Percentiles rank a stretch among this genome's conserved stretches.
Evolutionary conservation across 2,888 invertebrate species (phyloP).

Genomic region (Diloba caeruleocephala): DNA sequence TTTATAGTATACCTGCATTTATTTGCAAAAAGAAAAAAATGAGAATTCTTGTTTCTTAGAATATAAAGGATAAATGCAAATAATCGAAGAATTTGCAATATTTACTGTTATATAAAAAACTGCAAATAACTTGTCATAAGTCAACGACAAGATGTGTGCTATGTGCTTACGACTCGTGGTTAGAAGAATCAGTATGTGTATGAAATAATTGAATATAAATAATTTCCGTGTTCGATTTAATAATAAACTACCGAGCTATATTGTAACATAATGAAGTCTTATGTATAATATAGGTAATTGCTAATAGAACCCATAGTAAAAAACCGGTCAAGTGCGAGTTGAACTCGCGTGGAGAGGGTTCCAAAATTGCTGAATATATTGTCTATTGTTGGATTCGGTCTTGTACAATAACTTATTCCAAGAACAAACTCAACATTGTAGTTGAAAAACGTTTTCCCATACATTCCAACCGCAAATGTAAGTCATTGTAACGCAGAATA

Average conservation of each 20-base stretch:
- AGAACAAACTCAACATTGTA: too few relatives aligned
- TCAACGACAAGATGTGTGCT: background rate
- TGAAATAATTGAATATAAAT: slow-evolving; percentile 14
- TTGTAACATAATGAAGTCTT: too few relatives aligned
- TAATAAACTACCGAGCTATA: background rate
- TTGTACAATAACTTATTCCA: too few relatives aligned
- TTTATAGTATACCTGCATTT: slow-evolving; percentile 3
- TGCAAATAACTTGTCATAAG: slow-evolving; percentile 7
- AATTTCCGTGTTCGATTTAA: slow-evolving; percentile 16
- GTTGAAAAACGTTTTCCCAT: too few relatives aligned
- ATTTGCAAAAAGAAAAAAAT: slow-evolving; percentile 8
- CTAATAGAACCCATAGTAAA: slow-evolving; percentile 2
- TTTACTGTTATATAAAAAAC: slow-evolving; percentile 13
- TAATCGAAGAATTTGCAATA: slow-evolving; percentile 9
- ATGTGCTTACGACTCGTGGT: slow-evolving; percentile 9
- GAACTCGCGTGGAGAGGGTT: background rate
- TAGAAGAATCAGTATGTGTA: slow-evolving; percentile 17
- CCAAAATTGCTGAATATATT: background rate
- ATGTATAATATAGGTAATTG: slow-evolving; percentile 8
- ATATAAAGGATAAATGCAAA: slow-evolving; percentile 19
- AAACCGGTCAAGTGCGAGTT: background rate
- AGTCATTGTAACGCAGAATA: too few relatives aligned
- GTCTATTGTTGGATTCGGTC: too few relatives aligned
- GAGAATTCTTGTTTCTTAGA: slow-evolving; percentile 15
- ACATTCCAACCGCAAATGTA: too few relatives aligned